Percentiles rank a stretch among this genome's conserved stretches.
phyloP scores from a whole-genome alignment of 2,888 invertebrate species.

The Eristalis tenax region DNA sequence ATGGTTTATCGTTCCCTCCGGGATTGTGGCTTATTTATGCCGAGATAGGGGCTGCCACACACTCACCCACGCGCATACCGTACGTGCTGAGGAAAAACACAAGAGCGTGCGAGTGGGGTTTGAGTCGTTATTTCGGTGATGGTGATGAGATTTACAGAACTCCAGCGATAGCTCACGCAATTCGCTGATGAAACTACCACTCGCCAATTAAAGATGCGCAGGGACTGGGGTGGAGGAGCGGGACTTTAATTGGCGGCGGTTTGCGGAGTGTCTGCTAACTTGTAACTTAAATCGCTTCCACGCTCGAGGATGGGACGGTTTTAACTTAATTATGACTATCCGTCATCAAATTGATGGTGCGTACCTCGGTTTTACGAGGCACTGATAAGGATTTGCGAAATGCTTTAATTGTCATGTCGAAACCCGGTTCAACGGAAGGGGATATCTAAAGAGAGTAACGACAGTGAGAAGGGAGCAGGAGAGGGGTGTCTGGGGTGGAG shows the following conservation, averaged over 20 bases:
- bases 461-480: too few species aligned
- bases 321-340: not conserved
- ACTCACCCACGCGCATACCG: not conserved
- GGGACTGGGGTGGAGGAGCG: not conserved
- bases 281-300: constrained; percentile 15
- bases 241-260: constrained; percentile 12
- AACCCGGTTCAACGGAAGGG: not conserved
- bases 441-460: not conserved
- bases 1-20: constrained; percentile 36
- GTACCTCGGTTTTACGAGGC: not conserved
- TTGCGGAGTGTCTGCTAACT: constrained; percentile 4
- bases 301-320: not conserved
- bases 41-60: constrained; percentile 15
- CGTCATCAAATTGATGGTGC: not conserved
- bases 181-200: not conserved
- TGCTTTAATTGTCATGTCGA: not conserved
- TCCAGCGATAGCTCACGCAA: not conserved
- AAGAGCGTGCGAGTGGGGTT: not conserved
- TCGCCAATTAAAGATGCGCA: not conserved
- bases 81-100: constrained; percentile 6
- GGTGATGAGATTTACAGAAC: constrained; percentile 22
- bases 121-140: constrained; percentile 8
- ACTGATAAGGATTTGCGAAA: not conserved
- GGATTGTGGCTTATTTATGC: constrained; percentile 44
- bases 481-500: too few species aligned